Percentiles rank a stretch among this genome's conserved stretches.
These are phyloP conservation scores for Dynastes grantii DNA, from an alignment of 2,888 invertebrate genomes.

Conservation along the genomic window DNA sequence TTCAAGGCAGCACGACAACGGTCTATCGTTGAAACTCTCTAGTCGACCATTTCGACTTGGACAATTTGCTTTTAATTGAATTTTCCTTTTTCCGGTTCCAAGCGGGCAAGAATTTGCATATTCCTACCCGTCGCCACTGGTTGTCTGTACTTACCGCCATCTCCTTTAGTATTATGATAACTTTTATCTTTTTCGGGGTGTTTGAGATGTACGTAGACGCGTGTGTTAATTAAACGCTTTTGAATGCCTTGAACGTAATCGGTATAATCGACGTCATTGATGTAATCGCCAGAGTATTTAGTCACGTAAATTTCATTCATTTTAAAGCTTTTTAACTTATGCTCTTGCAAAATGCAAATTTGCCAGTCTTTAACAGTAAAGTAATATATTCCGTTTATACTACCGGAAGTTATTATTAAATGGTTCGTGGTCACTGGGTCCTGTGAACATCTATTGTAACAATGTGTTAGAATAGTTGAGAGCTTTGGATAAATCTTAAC, in stretches of 20 bases:
- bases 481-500: too few relatives aligned
- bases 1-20: background rate
- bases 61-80: slow-evolving; percentile 39
- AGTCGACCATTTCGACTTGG: slow-evolving; percentile 13
- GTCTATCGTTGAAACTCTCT: background rate
- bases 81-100: slow-evolving; percentile 25
- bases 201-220: background rate
- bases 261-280: background rate
- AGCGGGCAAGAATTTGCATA: slow-evolving; percentile 23
- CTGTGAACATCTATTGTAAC: too few relatives aligned
- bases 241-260: background rate
- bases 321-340: background rate
- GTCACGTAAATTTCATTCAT: slow-evolving; percentile 4
- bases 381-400: too few relatives aligned
- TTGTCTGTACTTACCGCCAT: slow-evolving; percentile 11
- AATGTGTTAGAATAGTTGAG: too few relatives aligned
- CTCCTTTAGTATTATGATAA: slow-evolving; percentile 19
- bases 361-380: too few relatives aligned
- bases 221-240: slow-evolving; percentile 16
- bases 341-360: too few relatives aligned
- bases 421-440: too few relatives aligned
- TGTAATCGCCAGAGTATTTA: background rate
- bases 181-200: slow-evolving; percentile 11
- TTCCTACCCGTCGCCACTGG: slow-evolving; percentile 5
- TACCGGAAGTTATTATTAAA: too few relatives aligned